A percentile compares a stretch with the other conserved stretches of the same genome.
These are phyloP conservation scores for Nicator chloris DNA, from an alignment of 2,113 vertebrate genomes.

Conservation along the genomic window DNA sequence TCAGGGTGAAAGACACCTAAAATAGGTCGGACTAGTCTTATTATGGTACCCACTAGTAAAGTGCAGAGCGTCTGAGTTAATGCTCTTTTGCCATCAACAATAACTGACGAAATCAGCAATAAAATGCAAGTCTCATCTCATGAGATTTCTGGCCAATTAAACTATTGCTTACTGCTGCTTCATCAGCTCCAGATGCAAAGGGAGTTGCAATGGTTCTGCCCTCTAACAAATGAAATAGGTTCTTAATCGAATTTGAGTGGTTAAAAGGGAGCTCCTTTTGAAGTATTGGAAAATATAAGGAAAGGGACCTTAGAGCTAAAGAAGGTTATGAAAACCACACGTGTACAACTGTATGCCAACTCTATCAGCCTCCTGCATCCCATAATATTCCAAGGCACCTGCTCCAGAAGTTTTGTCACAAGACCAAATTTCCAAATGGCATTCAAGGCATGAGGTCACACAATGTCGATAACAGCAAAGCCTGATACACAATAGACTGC, in stretches of 20 bases:
- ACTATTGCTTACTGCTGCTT: not conserved
- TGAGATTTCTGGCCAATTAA: not conserved
- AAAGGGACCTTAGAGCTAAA: not conserved
- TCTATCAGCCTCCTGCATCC: not conserved
- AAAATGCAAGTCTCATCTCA: not conserved
- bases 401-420: not conserved
- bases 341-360: not conserved
- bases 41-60: not conserved
- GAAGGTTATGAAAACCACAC: not conserved
- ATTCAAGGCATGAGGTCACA: not conserved
- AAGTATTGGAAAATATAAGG: not conserved
- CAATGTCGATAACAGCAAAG: not conserved
- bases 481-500: not conserved
- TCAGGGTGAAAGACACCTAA: not conserved
- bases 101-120: not conserved
- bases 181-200: not conserved
- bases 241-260: fast-evolving
- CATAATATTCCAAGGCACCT: not conserved
- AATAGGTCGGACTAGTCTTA: not conserved
- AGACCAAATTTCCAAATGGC: not conserved
- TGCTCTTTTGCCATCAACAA: not conserved
- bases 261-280: not conserved
- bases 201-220: not conserved
- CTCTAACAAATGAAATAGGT: not conserved
- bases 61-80: not conserved